These are phyloP conservation scores for Zygaena filipendulae DNA, from an alignment of 2,888 invertebrate genomes.

Conservation along the genomic window DNA sequence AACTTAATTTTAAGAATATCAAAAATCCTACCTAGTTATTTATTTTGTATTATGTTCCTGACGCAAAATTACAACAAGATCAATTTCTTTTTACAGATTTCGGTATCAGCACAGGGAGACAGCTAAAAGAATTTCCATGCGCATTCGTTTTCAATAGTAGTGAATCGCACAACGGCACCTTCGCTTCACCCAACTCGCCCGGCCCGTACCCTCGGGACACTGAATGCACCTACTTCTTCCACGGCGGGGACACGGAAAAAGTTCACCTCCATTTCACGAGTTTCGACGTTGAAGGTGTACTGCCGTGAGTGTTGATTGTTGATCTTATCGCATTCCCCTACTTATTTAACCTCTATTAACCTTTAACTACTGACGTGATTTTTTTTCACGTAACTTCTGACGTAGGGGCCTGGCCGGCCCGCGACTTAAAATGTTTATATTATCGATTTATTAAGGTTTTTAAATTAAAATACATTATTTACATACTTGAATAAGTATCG, in stretches of 20 bases:
- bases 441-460: too few species aligned
- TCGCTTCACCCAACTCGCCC: conserved; percentile 91
- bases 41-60: too few species aligned
- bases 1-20: too few species aligned
- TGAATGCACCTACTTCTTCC: conserved; percentile 92
- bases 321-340: conserved; percentile 1
- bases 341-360: too few species aligned
- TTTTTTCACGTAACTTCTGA: too few species aligned
- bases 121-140: conserved; percentile 81
- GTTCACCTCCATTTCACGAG: conserved; percentile 88
- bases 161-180: conserved; percentile 80
- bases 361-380: too few species aligned
- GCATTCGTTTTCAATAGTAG: conserved; percentile 91
- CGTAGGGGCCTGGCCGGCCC: too few species aligned
- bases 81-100: conserved; percentile 78
- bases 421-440: too few species aligned
- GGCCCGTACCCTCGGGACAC: conserved; percentile 91
- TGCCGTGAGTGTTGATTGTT: conserved; percentile 77
- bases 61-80: too few species aligned
- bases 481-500: too few species aligned
- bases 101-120: conserved; percentile 85
- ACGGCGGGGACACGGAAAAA: conserved; percentile 81
- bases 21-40: too few species aligned
- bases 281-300: conserved; percentile 94
- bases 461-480: too few species aligned